A percentile compares a stretch with the other conserved stretches of the same genome.
phyloP scores from a whole-genome alignment of 1,140 invertebrate genomes.

The Acyrthosiphon pisum region DNA sequence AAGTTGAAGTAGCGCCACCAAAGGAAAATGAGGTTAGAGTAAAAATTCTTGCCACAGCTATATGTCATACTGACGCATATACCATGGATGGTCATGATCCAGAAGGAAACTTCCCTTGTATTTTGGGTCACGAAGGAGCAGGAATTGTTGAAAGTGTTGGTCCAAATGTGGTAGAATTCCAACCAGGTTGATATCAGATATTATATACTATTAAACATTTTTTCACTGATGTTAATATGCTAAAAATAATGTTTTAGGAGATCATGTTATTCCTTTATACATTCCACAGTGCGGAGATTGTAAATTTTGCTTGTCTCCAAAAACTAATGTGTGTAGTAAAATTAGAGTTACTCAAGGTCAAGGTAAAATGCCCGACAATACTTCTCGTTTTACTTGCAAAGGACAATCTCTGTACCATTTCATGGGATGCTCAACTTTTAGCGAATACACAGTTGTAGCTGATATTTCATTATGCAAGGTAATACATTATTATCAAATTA shows the following conservation, averaged over 20 bases:
- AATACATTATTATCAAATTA: slow-evolving; percentile 51
- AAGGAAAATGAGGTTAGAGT: slow-evolving; percentile 81
- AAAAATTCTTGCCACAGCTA: slow-evolving; percentile 82
- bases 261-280: slow-evolving; percentile 96
- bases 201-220: neutral
- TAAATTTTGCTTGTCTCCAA: slow-evolving; percentile 94
- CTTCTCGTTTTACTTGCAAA: slow-evolving; percentile 88
- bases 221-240: neutral
- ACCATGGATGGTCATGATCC: slow-evolving; percentile 91
- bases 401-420: slow-evolving; percentile 92
- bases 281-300: slow-evolving; percentile 96
- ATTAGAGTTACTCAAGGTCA: slow-evolving; percentile 85
- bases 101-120: slow-evolving; percentile 91
- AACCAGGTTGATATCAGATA: slow-evolving; percentile 70
- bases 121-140: slow-evolving; percentile 93
- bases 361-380: slow-evolving; percentile 96
- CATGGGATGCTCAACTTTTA: slow-evolving; percentile 98
- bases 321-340: slow-evolving; percentile 97
- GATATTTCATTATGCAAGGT: slow-evolving; percentile 93
- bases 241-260: slow-evolving; percentile 71
- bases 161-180: slow-evolving; percentile 86
- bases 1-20: slow-evolving; percentile 93
- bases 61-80: slow-evolving; percentile 98
- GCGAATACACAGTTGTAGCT: slow-evolving; percentile 96
- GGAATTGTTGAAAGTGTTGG: slow-evolving; percentile 97